phyloP scores from a whole-genome alignment of 2,113 vertebrate genomes.

The Vanacampus margaritifer region DNA sequence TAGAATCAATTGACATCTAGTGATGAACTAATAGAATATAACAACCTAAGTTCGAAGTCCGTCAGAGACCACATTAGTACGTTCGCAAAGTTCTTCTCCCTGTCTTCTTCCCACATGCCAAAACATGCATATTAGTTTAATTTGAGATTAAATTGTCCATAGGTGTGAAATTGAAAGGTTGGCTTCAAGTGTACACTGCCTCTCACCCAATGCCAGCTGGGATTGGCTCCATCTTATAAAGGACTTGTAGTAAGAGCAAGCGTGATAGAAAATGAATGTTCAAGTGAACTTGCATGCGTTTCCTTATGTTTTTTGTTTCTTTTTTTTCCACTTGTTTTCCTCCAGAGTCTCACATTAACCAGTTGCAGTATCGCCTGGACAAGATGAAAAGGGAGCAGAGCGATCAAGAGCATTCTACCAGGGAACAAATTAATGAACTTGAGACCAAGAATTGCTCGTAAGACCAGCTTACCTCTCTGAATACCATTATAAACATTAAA shows the following conservation, averaged over 20 bases:
- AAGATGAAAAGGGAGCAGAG: constrained; percentile 74
- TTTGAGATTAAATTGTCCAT: no score
- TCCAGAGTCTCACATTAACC: constrained; percentile 77
- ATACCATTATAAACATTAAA: neutral
- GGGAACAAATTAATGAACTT: constrained; percentile 77
- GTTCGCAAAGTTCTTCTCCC: no score
- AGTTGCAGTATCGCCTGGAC: constrained; percentile 81
- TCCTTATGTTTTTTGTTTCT: neutral
- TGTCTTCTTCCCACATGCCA: no score
- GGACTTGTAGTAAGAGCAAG: neutral
- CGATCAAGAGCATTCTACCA: constrained; percentile 67
- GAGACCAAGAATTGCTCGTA: constrained; percentile 80
- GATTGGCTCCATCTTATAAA: neutral
- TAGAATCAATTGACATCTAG: no score
- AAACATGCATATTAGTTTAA: no score
- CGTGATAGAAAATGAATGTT: neutral
- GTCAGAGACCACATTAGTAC: no score
- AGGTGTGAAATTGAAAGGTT: no score
- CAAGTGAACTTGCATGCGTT: neutral
- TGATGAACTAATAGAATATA: no score
- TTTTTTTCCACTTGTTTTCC: neutral
- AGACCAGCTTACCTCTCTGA: neutral
- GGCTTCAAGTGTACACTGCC: no score
- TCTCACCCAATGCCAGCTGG: no score
- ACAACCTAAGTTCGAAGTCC: no score